Evolutionary conservation across 2,888 invertebrate genomes (phyloP).

Genomic region (Heliconius hortense): DNA sequence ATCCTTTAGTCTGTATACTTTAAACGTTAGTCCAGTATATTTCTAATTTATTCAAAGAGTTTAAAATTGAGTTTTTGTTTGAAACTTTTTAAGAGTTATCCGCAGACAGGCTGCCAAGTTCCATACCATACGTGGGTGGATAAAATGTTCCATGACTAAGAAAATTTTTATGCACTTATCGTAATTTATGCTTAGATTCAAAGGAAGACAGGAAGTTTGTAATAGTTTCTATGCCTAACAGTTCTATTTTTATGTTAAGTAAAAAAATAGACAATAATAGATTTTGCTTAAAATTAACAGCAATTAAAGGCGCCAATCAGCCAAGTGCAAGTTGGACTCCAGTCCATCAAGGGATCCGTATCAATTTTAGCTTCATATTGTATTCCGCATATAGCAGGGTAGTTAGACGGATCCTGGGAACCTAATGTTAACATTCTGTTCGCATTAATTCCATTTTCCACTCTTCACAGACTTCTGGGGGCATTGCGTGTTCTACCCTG

Average conservation of each 20-base stretch:
- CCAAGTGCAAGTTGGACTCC: too few relatives aligned
- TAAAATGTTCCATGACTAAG: constrained; percentile 21
- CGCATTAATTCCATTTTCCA: neutral
- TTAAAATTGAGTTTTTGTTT: constrained; percentile 31
- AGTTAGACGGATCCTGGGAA: neutral
- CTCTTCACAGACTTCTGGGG: neutral
- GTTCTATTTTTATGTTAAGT: neutral
- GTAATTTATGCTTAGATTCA: constrained; percentile 4
- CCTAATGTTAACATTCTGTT: neutral
- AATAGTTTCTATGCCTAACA: neutral
- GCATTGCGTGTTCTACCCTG: neutral
- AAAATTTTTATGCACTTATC: constrained; percentile 15
- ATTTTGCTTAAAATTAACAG: too few relatives aligned
- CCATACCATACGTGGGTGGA: constrained; percentile 23
- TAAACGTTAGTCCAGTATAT: constrained; percentile 38
- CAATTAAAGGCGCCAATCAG: too few relatives aligned
- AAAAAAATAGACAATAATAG: too few relatives aligned
- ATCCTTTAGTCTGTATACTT: constrained; percentile 39
- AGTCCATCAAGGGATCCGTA: too few relatives aligned
- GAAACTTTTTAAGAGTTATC: constrained; percentile 23
- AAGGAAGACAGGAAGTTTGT: neutral
- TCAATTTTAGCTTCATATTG: neutral
- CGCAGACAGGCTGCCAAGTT: constrained; percentile 23
- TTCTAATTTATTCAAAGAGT: constrained; percentile 40
- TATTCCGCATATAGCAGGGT: neutral